Conservation (phyloP, 2,797 vertebrate species). For the Leptodactylus fallax region DNA sequence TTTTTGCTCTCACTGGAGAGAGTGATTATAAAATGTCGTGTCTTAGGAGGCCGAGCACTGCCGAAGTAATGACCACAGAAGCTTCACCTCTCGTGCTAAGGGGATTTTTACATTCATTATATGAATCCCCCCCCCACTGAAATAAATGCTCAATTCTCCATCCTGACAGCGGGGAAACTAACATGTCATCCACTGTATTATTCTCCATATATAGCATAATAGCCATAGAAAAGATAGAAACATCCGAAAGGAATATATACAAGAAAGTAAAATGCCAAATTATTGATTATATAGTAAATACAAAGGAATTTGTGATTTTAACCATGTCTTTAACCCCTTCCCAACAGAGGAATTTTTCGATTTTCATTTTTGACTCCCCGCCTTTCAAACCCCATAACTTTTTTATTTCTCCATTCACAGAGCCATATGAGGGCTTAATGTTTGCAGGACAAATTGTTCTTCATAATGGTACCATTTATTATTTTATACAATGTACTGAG, state of each 20-base stretch:
- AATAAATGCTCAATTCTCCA: background rate
- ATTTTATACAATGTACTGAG: too few species aligned
- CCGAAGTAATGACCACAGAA: slow-evolving; percentile 35
- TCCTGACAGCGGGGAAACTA: background rate
- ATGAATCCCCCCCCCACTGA: background rate
- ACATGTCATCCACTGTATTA: background rate
- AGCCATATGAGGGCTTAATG: too few species aligned
- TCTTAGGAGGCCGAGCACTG: slow-evolving; percentile 8
- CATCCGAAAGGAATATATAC: background rate
- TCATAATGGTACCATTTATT: too few species aligned
- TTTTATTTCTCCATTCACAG: too few species aligned
- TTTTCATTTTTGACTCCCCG: too few species aligned
- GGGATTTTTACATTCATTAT: slow-evolving; percentile 39
- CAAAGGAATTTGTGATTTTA: background rate
- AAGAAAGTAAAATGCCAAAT: background rate
- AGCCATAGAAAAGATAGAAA: background rate
- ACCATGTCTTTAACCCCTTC: background rate
- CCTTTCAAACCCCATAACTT: too few species aligned
- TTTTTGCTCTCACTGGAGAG: slow-evolving; percentile 25
- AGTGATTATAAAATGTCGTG: slow-evolving; percentile 39
- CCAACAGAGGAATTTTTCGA: too few species aligned
- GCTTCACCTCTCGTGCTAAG: background rate
- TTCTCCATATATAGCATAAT: background rate
- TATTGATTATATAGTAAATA: background rate
- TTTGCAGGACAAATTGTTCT: too few species aligned